phyloP scores from a whole-genome alignment of 1,140 invertebrate genomes.

The Drosophila parvula region DNA sequence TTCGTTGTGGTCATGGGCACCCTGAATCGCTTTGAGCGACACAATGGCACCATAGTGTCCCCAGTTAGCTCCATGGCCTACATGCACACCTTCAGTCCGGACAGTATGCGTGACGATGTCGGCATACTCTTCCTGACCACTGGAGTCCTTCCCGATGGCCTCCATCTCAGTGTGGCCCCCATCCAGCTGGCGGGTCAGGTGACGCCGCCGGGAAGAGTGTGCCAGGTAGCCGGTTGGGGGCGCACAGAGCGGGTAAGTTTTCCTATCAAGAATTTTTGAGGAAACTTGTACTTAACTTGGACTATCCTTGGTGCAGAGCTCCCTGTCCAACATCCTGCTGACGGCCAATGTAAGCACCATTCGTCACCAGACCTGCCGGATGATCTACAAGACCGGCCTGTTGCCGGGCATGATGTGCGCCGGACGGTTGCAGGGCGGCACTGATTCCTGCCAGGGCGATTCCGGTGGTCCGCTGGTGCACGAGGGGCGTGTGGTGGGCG shows the following conservation, averaged over 20 bases:
- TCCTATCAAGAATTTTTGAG: no score
- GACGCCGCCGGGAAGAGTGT: conserved; percentile 46
- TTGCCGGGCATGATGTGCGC: conserved; percentile 77
- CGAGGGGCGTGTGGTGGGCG: conserved; percentile 86
- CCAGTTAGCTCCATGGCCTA: conserved; percentile 76
- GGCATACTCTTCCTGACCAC: conserved; percentile 68
- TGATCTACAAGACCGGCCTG: conserved; percentile 59
- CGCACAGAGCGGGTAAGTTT: conserved; percentile 64
- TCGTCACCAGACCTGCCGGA: conserved; percentile 49
- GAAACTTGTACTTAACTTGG: not conserved
- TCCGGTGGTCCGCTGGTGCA: conserved; percentile 87
- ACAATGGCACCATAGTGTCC: conserved; percentile 68
- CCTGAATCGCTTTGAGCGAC: conserved; percentile 68
- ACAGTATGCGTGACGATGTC: conserved; percentile 79
- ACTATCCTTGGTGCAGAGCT: conserved; percentile 24
- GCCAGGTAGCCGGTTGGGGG: conserved; percentile 80
- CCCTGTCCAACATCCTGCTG: conserved; percentile 59
- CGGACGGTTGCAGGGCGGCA: conserved; percentile 66
- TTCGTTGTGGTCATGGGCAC: conserved; percentile 79
- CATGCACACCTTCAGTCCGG: conserved; percentile 77
- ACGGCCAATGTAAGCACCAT: conserved; percentile 72
- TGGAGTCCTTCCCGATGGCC: conserved; percentile 9
- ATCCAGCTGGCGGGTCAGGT: conserved; percentile 54
- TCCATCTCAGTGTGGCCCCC: conserved; percentile 53
- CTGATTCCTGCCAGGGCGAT: conserved; percentile 84